A percentile compares a stretch with the other conserved stretches of the same genome.
Conservation (phyloP, 1,140 invertebrate genomes). For the Branchinecta lynchi region DNA sequence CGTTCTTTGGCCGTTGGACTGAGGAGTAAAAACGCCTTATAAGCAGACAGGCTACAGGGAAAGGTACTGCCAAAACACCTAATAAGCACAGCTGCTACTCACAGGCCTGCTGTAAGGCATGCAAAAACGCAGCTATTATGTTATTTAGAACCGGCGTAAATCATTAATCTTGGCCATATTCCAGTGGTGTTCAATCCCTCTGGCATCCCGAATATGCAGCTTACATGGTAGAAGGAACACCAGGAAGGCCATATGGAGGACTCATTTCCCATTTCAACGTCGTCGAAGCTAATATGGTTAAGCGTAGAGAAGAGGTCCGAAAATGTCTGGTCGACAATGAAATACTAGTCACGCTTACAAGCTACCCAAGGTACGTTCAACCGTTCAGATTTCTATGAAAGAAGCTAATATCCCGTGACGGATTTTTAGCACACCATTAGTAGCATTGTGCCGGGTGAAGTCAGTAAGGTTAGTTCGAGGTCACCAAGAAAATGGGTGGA, state of each 20-base stretch:
- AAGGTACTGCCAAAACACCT: no score
- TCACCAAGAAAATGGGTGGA: no score
- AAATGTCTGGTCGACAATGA: conserved; percentile 61
- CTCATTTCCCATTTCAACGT: conserved; percentile 90
- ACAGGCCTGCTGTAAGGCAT: no score
- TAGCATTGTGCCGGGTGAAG: no score
- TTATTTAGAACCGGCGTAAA: no score
- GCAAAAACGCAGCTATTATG: no score
- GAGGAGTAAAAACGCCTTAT: no score
- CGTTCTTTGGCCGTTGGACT: no score
- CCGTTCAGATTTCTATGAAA: neutral
- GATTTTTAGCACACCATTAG: neutral
- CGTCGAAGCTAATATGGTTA: conserved; percentile 93
- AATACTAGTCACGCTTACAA: conserved; percentile 71
- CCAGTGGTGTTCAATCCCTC: conserved; percentile 60
- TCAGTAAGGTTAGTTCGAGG: no score
- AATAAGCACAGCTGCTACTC: no score
- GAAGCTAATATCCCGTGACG: neutral
- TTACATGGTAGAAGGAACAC: conserved; percentile 99
- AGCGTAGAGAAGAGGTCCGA: conserved; percentile 68
- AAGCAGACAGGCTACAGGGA: no score
- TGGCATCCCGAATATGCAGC: conserved; percentile 98
- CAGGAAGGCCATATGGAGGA: conserved; percentile 84
- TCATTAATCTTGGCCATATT: neutral
- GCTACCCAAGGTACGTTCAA: conserved; percentile 65